These are phyloP conservation scores for Craseonycteris thonglongyai DNA, from an alignment of 2,113 vertebrate genomes.

Conservation along the genomic window DNA sequence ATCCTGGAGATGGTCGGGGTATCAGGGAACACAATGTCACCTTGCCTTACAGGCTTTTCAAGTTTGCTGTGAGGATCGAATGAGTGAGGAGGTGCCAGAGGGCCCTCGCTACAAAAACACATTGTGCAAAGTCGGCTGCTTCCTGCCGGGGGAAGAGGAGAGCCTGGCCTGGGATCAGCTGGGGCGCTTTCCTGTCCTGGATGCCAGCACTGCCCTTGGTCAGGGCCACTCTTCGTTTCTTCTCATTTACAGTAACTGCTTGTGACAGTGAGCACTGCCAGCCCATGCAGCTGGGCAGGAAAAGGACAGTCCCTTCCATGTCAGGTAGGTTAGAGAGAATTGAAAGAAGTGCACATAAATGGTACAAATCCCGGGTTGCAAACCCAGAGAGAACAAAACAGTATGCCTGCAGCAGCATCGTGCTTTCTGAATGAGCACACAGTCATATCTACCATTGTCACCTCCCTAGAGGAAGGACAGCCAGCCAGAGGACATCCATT, in stretches of 20 bases:
- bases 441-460: neutral
- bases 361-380: neutral
- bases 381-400: neutral
- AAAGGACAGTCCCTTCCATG: neutral
- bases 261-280: neutral
- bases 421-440: neutral
- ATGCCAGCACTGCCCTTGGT: no score
- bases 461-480: neutral
- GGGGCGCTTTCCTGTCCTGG: neutral
- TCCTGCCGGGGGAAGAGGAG: neutral
- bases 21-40: neutral
- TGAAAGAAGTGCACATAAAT: neutral
- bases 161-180: neutral
- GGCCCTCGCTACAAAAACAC: neutral
- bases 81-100: neutral
- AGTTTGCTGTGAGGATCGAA: neutral
- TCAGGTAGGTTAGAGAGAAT: neutral
- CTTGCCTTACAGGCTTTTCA: neutral
- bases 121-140: neutral
- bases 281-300: neutral
- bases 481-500: neutral
- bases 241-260: neutral
- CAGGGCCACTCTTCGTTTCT: neutral
- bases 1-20: no score
- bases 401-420: accelerated